phyloP scores from a whole-genome alignment of 2,797 vertebrate genomes.

The Phalanger gymnotis region DNA sequence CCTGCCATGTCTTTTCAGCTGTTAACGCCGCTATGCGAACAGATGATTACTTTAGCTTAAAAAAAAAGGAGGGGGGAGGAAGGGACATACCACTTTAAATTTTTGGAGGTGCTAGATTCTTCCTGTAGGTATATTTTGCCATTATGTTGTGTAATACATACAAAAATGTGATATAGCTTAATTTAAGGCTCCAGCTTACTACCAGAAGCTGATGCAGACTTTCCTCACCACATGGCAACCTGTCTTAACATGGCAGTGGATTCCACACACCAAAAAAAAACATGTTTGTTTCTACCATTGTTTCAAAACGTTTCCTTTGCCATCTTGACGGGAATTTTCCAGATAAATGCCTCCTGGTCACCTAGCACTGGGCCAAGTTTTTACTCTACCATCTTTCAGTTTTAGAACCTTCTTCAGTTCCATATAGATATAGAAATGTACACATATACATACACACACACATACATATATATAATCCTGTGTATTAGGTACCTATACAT shows the following conservation, averaged over 20 bases:
- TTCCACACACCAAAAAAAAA: conserved; percentile 34
- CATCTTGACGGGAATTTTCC: conserved; percentile 40
- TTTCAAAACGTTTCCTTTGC: conserved; percentile 48
- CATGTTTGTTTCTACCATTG: conserved; percentile 29
- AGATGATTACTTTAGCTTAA: conserved; percentile 70
- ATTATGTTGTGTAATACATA: conserved; percentile 31
- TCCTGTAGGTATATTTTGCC: conserved; percentile 56
- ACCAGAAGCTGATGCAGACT: conserved; percentile 29
- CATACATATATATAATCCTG: neutral
- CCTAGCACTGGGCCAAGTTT: neutral
- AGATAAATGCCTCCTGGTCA: conserved; percentile 21
- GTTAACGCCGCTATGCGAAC: conserved; percentile 55
- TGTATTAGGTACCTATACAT: neutral
- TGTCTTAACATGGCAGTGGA: neutral
- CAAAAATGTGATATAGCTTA: neutral
- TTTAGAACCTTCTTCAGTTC: neutral
- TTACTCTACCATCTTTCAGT: neutral
- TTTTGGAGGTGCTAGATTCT: conserved; percentile 54
- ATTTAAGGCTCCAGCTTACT: conserved; percentile 56
- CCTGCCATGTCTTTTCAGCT: conserved; percentile 62
- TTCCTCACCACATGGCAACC: conserved; percentile 14
- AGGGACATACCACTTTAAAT: conserved; percentile 49
- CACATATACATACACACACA: neutral
- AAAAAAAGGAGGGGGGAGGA: conserved; percentile 38
- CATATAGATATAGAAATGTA: neutral